Base-by-base conservation (phyloP, 2,113 vertebrate genomes). In the Sisor rabdophorus region DNA sequence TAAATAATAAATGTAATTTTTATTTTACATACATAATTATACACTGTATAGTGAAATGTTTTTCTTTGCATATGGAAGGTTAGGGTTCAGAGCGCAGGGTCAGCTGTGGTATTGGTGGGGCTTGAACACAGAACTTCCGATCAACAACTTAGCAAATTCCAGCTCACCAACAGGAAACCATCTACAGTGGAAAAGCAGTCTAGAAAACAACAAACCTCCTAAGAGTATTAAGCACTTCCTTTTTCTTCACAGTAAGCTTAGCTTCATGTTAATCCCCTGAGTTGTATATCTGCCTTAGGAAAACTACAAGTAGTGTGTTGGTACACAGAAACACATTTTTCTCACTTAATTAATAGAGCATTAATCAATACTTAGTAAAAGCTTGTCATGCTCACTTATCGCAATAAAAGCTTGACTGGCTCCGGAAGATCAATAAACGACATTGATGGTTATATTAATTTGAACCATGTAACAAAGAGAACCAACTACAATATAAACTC, bases 331-430 rank as follows among this genome's bases (percentile, higher is more conserved):
- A 4, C 82, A 87, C 22, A 22, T 84, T 86, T 86, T 87, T 56
- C 40, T 32, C 61, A 53, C 76, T 17, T 69, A 77, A 80, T 84
- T 86, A 87, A 90, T 83, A 86, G 82, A 83, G 68, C 82, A 85
- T 87, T 87, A 87, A 90, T 91, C 89, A 88, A 89, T 90, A 87
- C 28, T 1, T 58, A 80, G 79, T 84, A 87, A 89, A 83, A 81
- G 87, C 82, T 86, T 84, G 82, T 73, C 80, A 71, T 53, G 48
- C 85, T 85, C 86, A 76, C 89, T 90, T 88, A 84, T 90, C 81
- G 87, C 89, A 89, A 89, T 90, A 88, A 90, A 87, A 87, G 80
- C 78, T 11, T 15, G 26, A 22, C 67, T 67, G 32, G 63, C 87
- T 79, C 52, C 74, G 11, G 36, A 85, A 77, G 88, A 84, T 83